Base-by-base conservation (phyloP, 2,113 vertebrate species). In the Pagrus major region DNA sequence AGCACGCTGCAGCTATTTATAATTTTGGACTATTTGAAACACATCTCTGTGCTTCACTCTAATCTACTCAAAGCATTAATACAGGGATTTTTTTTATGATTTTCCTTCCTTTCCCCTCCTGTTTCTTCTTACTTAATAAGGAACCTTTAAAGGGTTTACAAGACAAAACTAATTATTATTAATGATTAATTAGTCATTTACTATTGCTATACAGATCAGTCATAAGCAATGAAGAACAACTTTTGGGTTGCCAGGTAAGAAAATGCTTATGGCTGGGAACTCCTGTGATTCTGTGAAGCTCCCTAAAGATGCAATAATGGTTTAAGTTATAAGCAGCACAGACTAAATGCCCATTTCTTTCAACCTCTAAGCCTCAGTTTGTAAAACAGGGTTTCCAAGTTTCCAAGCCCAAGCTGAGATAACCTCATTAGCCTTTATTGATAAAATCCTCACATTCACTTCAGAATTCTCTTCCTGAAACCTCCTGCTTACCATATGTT, bases 1-100 rank as follows among this genome's bases (percentile, higher is more conserved):
- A 58, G 67, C n/a, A 49, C 4, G 2, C 46, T 54, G 42, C 20
- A 56, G 78, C 67, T 88, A 81, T 86, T 84, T 86, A 65, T 71
- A 54, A 56, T 18, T 18, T 6, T 41, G 41, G n/a, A 55, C 66
- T 51, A n/a, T 74, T 78, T 79, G 14, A 81, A 68, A 55, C 27
- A 29, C 37, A 46, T 64, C 65, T 71, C 15, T 55, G 31, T 27
- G 18, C 23, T 78, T 29, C 6, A 18, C 47, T 74, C 27, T 42
- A 18, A 37, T 52, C 35, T 18, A 35, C 37, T 55, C 1, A 27
- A 9, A 47, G 23, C 23, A 33, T 39, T 70, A 12, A 6, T 49
- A 25, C 33, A 47, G 12, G 4, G n/a, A n/a, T n/a, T n/a, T n/a
- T 21, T 46, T n/a, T 23, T 27, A 25, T 65, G 35, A 37, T 39